Evolutionary conservation across 2,888 invertebrate genomes (phyloP), one percentile per base, ranked within the genome.

Genomic region (Drosophila demipolita): DNA sequence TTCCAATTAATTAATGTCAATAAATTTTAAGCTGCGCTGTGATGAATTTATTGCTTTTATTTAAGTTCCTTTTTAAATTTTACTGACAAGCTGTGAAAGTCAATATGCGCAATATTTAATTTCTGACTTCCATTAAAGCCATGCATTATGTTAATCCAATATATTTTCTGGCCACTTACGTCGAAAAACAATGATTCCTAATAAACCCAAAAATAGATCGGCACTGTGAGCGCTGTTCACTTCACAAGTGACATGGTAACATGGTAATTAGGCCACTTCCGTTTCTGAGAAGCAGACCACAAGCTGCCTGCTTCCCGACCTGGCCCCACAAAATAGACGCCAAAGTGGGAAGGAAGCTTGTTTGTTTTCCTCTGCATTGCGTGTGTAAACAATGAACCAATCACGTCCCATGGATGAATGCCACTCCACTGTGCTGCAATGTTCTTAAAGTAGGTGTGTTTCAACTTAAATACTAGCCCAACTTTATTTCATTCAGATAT

Each of bases 311-410:
- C 17, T 20, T 23, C 17, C 23, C 3, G 17, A 6, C 33, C 11
- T 6, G 17, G 32, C 1, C 17, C 29, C 36, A 12, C 60, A 52
- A 32, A 61, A n/a, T 32, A 20, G 20, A 33, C 15, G 4, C 32
- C 59, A 26, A 12, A 35, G 32, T 17, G 9, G 12, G 26, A 33
- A n/a, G 33, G 17, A 20, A 29, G 1, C 15, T 60, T 50, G 29
- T 60, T 60, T 49, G 29, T 35, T 3, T 49, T 60, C 20, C n/a
- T 29, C 29, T 36, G 20, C 20, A 3, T 50, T 29, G 36, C 6
- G 15, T 38, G 20, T 60, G 20, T 50, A 60, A 60, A 50, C 50
- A 60, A 49, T 36, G 15, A 5, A 29, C 15, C 49, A 60, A 60
- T 60, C 36, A 36, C 20, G n/a, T 29, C 29, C 29, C 29, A 29